Evolutionary conservation across 2,888 invertebrate genomes (phyloP).

Genomic region (Trissoscelio sp.): DNA sequence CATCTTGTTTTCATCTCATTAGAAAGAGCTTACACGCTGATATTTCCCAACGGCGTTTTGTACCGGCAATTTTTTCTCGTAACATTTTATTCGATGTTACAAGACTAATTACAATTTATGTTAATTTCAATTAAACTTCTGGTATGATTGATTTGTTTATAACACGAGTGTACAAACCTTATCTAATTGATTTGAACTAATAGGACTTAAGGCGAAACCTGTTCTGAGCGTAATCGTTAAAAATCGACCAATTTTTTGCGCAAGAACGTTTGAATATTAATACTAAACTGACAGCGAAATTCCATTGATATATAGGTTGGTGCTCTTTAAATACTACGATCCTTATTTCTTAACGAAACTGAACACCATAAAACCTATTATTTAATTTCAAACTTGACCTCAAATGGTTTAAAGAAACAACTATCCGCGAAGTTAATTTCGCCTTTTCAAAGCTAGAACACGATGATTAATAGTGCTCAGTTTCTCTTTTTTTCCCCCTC

Average conservation of each 20-base stretch:
- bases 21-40: neutral
- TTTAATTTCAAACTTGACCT: neutral
- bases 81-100: neutral
- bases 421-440: slow-evolving; percentile 4
- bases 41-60: neutral
- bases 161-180: neutral
- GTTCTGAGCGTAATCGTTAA: neutral
- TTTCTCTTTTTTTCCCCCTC: slow-evolving; percentile 12
- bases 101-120: slow-evolving; percentile 5
- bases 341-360: neutral
- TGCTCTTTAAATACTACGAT: neutral
- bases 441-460: neutral
- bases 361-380: neutral
- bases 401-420: neutral
- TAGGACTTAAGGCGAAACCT: slow-evolving; percentile 4
- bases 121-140: neutral
- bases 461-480: neutral
- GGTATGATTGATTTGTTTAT: slow-evolving; percentile 8
- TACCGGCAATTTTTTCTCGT: neutral
- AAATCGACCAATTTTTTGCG: neutral
- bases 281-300: slow-evolving; percentile 1
- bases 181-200: slow-evolving; percentile 22
- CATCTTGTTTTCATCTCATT: slow-evolving; percentile 2
- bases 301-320: neutral
- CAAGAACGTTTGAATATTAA: slow-evolving; percentile 16